A percentile compares a stretch with the other conserved stretches of the same genome.
phyloP scores from a whole-genome alignment of 1,140 invertebrate species.

The Brachionus sp. region DNA sequence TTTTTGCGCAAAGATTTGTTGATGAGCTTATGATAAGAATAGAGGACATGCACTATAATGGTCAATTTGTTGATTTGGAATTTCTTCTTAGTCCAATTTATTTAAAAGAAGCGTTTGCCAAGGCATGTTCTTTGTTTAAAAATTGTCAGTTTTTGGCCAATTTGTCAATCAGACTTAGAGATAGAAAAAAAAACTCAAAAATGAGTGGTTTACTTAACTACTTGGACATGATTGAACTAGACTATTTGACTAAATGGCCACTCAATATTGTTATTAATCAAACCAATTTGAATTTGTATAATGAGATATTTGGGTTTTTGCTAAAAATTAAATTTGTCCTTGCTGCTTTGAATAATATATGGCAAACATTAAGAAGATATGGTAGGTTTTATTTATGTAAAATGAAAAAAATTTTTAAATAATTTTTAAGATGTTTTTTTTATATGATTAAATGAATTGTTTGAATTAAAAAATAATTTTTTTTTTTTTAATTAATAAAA shows the following conservation, averaged over 20 bases:
- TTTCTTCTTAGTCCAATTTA: slow-evolving; percentile 28
- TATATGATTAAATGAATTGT: not conserved
- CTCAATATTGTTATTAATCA: slow-evolving; percentile 31
- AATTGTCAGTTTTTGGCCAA: slow-evolving; percentile 8
- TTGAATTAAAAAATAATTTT: too few species aligned
- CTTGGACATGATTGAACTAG: slow-evolving; percentile 26
- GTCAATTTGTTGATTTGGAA: not conserved
- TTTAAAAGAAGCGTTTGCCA: slow-evolving; percentile 19
- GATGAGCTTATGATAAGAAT: not conserved
- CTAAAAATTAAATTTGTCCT: slow-evolving; percentile 35
- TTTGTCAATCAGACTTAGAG: not conserved
- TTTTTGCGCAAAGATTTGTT: slow-evolving; percentile 43
- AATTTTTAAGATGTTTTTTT: too few species aligned
- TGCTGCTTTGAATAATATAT: slow-evolving; percentile 14
- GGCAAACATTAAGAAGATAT: slow-evolving; percentile 24
- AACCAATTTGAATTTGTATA: not conserved
- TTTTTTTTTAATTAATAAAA: too few species aligned
- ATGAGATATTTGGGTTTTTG: slow-evolving; percentile 37
- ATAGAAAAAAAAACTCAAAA: not conserved
- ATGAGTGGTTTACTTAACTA: not conserved
- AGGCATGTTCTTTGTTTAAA: not conserved
- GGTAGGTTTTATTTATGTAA: too few species aligned
- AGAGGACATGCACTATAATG: not conserved
- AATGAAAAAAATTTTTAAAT: too few species aligned
- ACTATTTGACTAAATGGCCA: slow-evolving; percentile 31